Percentiles rank a stretch among this genome's conserved stretches.
phyloP scores from a whole-genome alignment of 1,140 invertebrate species.

The Drosophila obscura region DNA sequence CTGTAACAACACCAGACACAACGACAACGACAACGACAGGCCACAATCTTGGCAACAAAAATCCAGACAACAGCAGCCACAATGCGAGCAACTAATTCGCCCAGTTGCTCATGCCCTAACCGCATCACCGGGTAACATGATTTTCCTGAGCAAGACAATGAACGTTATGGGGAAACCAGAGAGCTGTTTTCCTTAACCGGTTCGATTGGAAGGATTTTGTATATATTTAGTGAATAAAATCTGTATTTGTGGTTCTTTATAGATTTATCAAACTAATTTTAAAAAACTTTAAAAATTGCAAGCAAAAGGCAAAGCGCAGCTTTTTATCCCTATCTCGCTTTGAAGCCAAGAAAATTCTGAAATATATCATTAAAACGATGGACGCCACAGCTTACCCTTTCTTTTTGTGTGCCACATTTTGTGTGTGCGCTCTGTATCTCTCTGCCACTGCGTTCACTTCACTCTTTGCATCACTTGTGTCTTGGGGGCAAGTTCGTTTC shows the following conservation, averaged over 20 bases:
- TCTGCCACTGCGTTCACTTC: not conserved
- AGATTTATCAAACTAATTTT: too few species aligned
- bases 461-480: constrained; percentile 68
- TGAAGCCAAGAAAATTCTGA: not conserved
- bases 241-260: too few species aligned
- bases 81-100: constrained; percentile 67
- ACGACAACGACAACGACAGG: constrained; percentile 27
- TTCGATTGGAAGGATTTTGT: too few species aligned
- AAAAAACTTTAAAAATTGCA: too few species aligned
- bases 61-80: constrained; percentile 32
- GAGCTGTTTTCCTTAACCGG: too few species aligned
- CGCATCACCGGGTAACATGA: too few species aligned
- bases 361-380: too few species aligned
- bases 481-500: constrained; percentile 79
- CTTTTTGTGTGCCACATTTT: constrained; percentile 68
- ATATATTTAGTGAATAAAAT: too few species aligned
- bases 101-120: constrained; percentile 8
- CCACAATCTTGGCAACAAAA: constrained; percentile 8
- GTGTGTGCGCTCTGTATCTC: constrained; percentile 10
- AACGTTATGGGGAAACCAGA: too few species aligned
- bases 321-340: not conserved
- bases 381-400: too few species aligned
- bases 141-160: too few species aligned
- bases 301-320: too few species aligned
- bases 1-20: constrained; percentile 62